These are phyloP conservation scores for Pteruthius melanotis DNA, from an alignment of 2,113 vertebrate species.

Conservation along the genomic window DNA sequence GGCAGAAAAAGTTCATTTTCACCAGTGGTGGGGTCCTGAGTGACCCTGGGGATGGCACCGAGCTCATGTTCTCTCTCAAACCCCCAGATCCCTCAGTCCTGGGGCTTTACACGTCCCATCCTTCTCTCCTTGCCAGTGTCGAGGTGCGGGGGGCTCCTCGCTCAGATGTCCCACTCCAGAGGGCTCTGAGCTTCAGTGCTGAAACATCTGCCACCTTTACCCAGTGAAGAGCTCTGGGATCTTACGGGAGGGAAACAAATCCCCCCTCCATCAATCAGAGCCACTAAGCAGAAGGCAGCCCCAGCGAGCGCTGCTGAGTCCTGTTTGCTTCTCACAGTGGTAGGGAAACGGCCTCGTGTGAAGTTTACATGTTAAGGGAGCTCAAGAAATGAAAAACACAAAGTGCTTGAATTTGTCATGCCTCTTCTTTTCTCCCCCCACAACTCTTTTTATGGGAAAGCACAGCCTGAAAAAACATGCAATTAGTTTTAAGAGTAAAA, in stretches of 20 bases:
- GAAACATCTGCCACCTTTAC: neutral
- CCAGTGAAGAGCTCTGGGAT: neutral
- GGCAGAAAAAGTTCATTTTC: neutral
- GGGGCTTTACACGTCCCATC: rapidly evolving
- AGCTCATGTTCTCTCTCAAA: neutral
- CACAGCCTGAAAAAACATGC: neutral
- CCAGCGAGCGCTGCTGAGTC: neutral
- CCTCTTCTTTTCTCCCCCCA: rapidly evolving
- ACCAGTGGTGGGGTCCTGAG: rapidly evolving
- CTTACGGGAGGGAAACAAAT: neutral
- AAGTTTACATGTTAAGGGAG: neutral
- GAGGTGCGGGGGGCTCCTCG: neutral
- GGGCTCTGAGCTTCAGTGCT: neutral
- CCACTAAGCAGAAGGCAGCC: neutral
- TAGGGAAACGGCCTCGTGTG: neutral
- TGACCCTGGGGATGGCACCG: neutral
- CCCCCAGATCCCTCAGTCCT: neutral
- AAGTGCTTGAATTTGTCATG: neutral
- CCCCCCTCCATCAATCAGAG: neutral
- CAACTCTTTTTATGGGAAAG: neutral
- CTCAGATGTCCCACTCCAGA: neutral
- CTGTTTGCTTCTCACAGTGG: neutral
- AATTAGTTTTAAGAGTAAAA: neutral
- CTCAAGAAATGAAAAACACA: neutral
- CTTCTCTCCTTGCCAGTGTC: neutral